Percentiles rank a stretch among this genome's conserved stretches.
Conservation (phyloP, 2,888 invertebrate genomes). For the Polydrusus cervinus region DNA sequence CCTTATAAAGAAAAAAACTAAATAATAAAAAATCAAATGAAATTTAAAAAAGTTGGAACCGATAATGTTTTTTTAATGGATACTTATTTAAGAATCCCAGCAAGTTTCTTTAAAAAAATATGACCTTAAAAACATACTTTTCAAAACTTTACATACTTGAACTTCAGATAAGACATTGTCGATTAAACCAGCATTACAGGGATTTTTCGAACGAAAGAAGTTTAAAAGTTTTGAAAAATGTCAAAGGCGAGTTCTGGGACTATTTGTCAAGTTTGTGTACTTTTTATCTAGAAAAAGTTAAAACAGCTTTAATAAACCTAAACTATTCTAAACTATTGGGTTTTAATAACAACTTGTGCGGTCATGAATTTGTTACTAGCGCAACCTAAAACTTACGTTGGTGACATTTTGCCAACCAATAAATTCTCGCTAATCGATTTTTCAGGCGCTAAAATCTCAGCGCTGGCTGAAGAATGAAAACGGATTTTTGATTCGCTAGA, state of each 20-base stretch:
- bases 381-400: background rate
- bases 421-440: too few relatives aligned
- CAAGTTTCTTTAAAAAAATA: slow-evolving; percentile 32
- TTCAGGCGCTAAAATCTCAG: too few relatives aligned
- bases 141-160: slow-evolving; percentile 43
- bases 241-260: background rate
- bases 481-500: too few relatives aligned
- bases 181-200: slow-evolving; percentile 45
- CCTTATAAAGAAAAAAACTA: too few relatives aligned
- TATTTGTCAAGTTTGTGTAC: slow-evolving; percentile 13
- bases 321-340: background rate
- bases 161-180: slow-evolving; percentile 44
- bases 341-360: background rate
- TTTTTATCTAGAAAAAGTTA: slow-evolving; percentile 19
- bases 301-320: background rate
- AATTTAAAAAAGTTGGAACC: too few relatives aligned
- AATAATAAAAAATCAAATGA: too few relatives aligned
- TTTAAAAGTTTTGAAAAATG: slow-evolving; percentile 33
- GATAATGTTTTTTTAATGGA: slow-evolving; percentile 5
- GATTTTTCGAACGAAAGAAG: slow-evolving; percentile 19
- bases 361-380: background rate
- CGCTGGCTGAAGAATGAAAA: too few relatives aligned
- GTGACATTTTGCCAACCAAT: too few relatives aligned
- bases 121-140: slow-evolving; percentile 44
- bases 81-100: slow-evolving; percentile 9